Evolutionary conservation across 1,140 invertebrate species (phyloP).

Genomic region (Dolichoris vasculosae): DNA sequence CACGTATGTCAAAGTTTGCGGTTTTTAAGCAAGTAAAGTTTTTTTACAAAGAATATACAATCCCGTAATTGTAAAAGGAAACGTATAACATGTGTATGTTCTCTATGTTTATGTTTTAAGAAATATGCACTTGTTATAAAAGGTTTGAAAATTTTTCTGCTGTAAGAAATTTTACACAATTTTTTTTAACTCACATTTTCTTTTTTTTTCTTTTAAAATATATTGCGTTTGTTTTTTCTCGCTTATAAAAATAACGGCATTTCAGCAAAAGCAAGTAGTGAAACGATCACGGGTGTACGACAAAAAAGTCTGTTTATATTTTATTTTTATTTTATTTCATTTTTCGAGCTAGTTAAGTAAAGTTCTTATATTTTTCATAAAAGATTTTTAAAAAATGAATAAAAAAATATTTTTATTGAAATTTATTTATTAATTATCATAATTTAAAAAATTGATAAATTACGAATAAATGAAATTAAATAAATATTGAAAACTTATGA

Average conservation of each 20-base stretch:
- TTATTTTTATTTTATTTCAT: not conserved
- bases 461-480: not conserved
- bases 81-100: not conserved
- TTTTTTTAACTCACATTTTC: not conserved
- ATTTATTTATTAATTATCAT: not conserved
- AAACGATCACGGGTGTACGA: not conserved
- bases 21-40: too few species aligned
- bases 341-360: not conserved
- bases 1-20: not conserved
- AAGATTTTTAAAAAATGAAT: not conserved
- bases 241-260: not conserved
- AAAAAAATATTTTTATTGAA: not conserved
- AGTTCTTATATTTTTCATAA: not conserved
- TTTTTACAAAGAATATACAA: not conserved
- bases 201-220: not conserved
- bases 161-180: not conserved
- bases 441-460: not conserved
- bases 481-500: not conserved
- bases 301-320: not conserved
- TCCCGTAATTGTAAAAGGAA: slow-evolving; percentile 21
- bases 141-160: not conserved
- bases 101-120: too few species aligned
- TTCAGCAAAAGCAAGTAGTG: not conserved
- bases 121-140: too few species aligned
- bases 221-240: not conserved